Conservation (phyloP, 2,113 vertebrate genomes). For the Eptatretus burgeri region DNA sequence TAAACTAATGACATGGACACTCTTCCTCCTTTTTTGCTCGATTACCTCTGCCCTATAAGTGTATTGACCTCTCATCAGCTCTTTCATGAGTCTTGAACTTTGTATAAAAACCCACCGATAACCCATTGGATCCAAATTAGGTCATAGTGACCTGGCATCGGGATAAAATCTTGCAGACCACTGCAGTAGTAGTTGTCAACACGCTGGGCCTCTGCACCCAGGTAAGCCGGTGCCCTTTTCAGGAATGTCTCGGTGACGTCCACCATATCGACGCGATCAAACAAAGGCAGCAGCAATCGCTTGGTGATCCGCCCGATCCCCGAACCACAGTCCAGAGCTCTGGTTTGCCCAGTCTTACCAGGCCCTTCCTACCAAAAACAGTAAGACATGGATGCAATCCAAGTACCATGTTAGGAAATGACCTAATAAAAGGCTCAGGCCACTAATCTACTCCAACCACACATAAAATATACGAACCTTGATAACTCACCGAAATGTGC, state of each 20-base stretch:
- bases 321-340: conserved; percentile 64
- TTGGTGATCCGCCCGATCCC: conserved; percentile 83
- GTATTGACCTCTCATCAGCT: no score
- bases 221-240: conserved; percentile 43
- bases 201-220: conserved; percentile 45
- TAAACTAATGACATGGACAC: no score
- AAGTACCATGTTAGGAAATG: background rate
- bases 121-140: conserved; percentile 99
- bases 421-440: background rate
- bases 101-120: conserved; percentile 34
- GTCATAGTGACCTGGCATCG: conserved; percentile 37
- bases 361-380: conserved; percentile 28
- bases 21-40: no score
- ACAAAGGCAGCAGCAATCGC: conserved; percentile 52
- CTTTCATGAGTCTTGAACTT: no score
- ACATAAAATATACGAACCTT: background rate
- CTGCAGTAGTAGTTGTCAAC: conserved; percentile 59
- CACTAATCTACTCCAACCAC: background rate
- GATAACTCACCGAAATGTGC: background rate
- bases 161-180: conserved; percentile 63
- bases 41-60: no score
- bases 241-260: conserved; percentile 71
- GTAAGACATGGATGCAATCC: background rate
- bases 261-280: conserved; percentile 57
- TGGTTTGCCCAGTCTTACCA: conserved; percentile 26